A percentile compares a stretch with the other conserved stretches of the same genome.
These are phyloP conservation scores for Ceraclea dissimilis DNA, from an alignment of 2,888 invertebrate species.

Conservation along the genomic window DNA sequence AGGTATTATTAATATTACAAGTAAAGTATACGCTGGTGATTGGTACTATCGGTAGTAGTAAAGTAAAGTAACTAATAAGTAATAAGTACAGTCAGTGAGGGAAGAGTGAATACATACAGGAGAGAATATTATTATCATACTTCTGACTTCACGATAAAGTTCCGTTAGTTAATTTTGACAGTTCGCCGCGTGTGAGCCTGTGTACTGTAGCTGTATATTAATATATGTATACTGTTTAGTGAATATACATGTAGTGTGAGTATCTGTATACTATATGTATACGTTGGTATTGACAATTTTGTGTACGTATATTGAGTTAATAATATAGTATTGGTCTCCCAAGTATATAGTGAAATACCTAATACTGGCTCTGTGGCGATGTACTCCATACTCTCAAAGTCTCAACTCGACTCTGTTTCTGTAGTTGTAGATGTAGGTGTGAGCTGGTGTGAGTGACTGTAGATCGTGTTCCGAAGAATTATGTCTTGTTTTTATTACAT, in stretches of 20 bases:
- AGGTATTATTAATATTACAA: too few species aligned
- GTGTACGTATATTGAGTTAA: too few species aligned
- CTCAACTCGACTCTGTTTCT: neutral
- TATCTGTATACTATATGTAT: neutral
- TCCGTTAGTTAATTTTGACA: slow-evolving; percentile 9
- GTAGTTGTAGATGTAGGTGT: neutral
- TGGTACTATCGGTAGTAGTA: neutral
- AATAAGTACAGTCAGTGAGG: neutral
- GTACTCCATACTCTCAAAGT: neutral
- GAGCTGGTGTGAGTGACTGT: slow-evolving; percentile 1
- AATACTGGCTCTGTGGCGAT: too few species aligned
- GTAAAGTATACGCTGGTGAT: too few species aligned
- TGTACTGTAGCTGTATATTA: neutral
- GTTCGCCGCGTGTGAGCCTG: slow-evolving; percentile 6
- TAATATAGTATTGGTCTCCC: too few species aligned
- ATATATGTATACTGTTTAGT: neutral
- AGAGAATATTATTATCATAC: neutral
- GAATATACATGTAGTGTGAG: neutral
- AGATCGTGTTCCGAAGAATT: slow-evolving; percentile 32
- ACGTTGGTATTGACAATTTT: neutral
- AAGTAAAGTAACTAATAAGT: neutral
- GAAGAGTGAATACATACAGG: slow-evolving; percentile 28
- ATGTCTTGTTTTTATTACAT: slow-evolving; percentile 50
- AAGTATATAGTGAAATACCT: too few species aligned
- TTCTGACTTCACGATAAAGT: slow-evolving; percentile 1